Base-by-base conservation (phyloP, 2,888 invertebrate species). In the Aleiodes testaceus region DNA sequence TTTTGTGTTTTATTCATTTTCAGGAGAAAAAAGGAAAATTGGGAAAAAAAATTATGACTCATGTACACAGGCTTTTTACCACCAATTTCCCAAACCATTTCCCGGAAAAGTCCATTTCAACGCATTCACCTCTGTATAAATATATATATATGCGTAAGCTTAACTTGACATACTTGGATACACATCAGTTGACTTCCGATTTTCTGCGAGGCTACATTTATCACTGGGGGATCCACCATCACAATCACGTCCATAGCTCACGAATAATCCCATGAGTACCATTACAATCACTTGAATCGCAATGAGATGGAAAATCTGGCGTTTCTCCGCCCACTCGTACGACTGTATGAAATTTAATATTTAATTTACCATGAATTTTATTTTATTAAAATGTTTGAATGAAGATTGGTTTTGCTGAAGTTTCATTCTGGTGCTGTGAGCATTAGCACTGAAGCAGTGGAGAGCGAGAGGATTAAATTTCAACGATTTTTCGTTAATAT, bases 221-320 rank as follows among this genome's bases (percentile, higher is more conserved):
- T 42, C n/a, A 45, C 7, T 45, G 12, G 63, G 42, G 42, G 59
- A 11, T 42, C 3, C 44, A 14, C 36, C 59, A 45, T 18, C 84
- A 69, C 36, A 36, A 36, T 86, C 84, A 5, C 85, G 82, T 3
- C 87, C 85, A 81, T 89, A 89, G 80, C 89, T 88, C 84, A 89
- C 88, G 84, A 88, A 85, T 80, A 88, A 79, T 81, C 89, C 89
- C 86, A 89, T 90, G 79, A 90, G 81, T 76, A 87, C 86, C 77
- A 90, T 85, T 78, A 90, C 82, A 78, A 88, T 81, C 82, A 90
- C 86, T 87, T 90, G 89, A 79, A 89, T 84, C 78, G 87, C 81
- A 80, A 90, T 85, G 75, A 90, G 87, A 79, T 86, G 84, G 75
- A 88, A 79, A 84, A 88, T 80, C 74, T 84, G 83, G 75, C 80